phyloP scores from a whole-genome alignment of 2,797 vertebrate species.

The Serranus cabrilla region DNA sequence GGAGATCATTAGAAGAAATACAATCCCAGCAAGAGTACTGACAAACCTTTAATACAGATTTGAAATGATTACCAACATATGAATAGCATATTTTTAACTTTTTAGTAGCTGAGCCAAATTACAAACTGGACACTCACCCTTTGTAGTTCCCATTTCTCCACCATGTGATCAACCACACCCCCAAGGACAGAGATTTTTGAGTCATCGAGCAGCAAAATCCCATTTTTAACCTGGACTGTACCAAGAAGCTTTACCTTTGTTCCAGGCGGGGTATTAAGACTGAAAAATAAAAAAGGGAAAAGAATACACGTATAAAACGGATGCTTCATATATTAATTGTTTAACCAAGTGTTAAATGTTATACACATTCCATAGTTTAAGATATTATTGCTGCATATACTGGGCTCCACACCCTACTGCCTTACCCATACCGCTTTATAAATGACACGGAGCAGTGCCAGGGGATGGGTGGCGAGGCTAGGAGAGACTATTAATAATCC shows the following conservation, averaged over 20 bases:
- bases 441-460: conserved; percentile 74
- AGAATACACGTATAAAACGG: not conserved
- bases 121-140: conserved; percentile 88
- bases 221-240: conserved; percentile 91
- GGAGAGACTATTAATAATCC: conserved; percentile 81
- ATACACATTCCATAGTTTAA: conserved; percentile 31
- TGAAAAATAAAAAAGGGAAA: conserved; percentile 60
- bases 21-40: not conserved
- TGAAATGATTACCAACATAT: conserved; percentile 27
- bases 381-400: conserved; percentile 29
- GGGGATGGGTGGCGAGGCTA: conserved; percentile 70
- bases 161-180: conserved; percentile 97
- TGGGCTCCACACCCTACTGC: conserved; percentile 39
- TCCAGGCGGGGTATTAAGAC: conserved; percentile 96
- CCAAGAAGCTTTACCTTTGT: conserved; percentile 97
- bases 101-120: conserved; percentile 13
- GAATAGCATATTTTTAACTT: conserved; percentile 1
- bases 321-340: conserved; percentile 6
- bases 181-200: conserved; percentile 93
- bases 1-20: conserved; percentile 11
- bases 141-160: conserved; percentile 99
- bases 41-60: conserved; percentile 9
- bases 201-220: conserved; percentile 94
- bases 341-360: not conserved
- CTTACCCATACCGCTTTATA: conserved; percentile 71